Evolutionary conservation across 2,888 invertebrate genomes (phyloP), one percentile per base, ranked within the genome.

Genomic region (Andrena fulva): DNA sequence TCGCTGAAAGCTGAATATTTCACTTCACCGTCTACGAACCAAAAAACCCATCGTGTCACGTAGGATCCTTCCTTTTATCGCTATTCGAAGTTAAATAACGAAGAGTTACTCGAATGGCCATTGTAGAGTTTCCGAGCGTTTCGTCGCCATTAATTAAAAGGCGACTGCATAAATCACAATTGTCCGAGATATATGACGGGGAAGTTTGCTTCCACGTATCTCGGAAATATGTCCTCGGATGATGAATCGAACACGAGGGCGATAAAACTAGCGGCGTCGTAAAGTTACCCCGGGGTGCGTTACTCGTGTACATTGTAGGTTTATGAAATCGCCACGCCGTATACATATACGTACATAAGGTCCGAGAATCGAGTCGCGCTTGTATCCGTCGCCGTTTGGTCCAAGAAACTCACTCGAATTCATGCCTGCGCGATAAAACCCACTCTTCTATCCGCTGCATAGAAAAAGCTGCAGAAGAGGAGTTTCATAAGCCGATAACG

Each of bases 401-500:
- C 31, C 35, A 35, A 60, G 31, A 71, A 60, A 80, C 66, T 60
- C 35, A 60, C 24, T 66, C 2, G 35, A 24, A 67, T 24, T 63
- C 54, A 8, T 12, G 48, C 42, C 52, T 54, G 10, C 33, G 50
- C 48, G 33, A 31, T 64, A 50, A 52, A 77, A 64, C 33, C 10
- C 33, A 16, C 5, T 8, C 27, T 10, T 12, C 35, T 10, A 71
- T 70, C n/a, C 10, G 42, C 77, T 10, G 35, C 35, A 6, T 33
- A 20, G 31, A 31, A 42, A 70, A 60, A 70, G 12, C n/a, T 2
- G 10, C 16, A n/a, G 10, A 59, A 77, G 42, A 35, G 48, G 27
- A 50, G 56, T 66, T 70, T 70, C 77, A 52, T 66, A 52, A 59
- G 52, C 69, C 64, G 64, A 79, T 70, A 70, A 77, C 63, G 52